Percentiles rank a stretch among this genome's conserved stretches.
phyloP scores from a whole-genome alignment of 37 sponge, comb jelly and placozoan genomes.

The Tethya wilhelma region DNA sequence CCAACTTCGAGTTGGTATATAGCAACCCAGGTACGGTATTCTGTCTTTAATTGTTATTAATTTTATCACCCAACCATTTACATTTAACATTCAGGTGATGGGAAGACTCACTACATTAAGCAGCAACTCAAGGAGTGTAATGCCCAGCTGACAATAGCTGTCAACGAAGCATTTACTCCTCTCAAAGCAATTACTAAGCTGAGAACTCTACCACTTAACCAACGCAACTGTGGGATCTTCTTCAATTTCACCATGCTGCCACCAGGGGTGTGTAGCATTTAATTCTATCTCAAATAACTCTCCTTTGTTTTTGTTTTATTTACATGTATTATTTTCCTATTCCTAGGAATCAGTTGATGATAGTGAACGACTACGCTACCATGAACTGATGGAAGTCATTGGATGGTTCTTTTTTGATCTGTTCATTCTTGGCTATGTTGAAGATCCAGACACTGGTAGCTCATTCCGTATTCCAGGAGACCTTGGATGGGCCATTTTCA shows the following conservation, averaged over 20 bases:
- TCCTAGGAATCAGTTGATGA: constrained; percentile 51
- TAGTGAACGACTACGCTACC: constrained; percentile 45
- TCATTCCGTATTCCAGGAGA: constrained; percentile 77
- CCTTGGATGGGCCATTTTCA: constrained; percentile 70
- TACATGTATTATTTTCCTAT: neutral
- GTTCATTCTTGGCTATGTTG: constrained; percentile 81
- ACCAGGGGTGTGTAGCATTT: constrained; percentile 72
- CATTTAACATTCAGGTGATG: constrained; percentile 74
- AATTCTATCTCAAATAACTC: too few species aligned
- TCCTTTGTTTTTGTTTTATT: too few species aligned
- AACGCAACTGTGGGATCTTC: constrained; percentile 66
- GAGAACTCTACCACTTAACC: constrained; percentile 38
- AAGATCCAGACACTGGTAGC: constrained; percentile 72
- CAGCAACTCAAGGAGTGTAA: constrained; percentile 46
- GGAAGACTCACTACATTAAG: constrained; percentile 91
- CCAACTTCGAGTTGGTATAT: constrained; percentile 59
- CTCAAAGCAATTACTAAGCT: constrained; percentile 75
- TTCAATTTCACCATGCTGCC: constrained; percentile 90
- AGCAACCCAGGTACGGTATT: constrained; percentile 69
- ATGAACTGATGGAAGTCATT: constrained; percentile 73
- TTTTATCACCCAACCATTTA: too few species aligned
- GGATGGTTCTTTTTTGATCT: constrained; percentile 94
- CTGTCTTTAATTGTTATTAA: neutral
- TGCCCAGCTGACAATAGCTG: constrained; percentile 55
- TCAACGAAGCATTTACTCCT: constrained; percentile 88